Conservation (phyloP, 2,888 invertebrate species). For the Conchocele bisecta region DNA sequence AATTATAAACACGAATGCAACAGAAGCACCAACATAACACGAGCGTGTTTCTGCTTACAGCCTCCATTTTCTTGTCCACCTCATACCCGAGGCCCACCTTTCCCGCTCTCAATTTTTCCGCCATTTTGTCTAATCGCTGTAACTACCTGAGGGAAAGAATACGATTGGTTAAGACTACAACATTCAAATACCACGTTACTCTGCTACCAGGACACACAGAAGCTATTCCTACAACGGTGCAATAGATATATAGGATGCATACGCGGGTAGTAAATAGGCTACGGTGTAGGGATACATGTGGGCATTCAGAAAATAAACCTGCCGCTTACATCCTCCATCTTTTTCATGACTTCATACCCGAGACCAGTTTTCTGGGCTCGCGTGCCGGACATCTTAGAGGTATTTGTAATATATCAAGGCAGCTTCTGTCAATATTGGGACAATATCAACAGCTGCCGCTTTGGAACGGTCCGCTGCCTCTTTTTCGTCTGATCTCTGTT, state of each 20-base stretch:
- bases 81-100: slow-evolving; percentile 77
- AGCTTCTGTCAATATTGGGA: no score
- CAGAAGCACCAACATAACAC: not conserved
- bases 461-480: no score
- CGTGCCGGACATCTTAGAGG: slow-evolving; percentile 6
- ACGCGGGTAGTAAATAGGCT: not conserved
- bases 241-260: not conserved
- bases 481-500: no score
- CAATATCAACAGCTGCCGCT: no score
- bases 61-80: slow-evolving; percentile 78
- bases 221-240: no score
- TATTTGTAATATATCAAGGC: no score
- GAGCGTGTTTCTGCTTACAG: slow-evolving; percentile 64
- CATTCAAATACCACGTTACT: no score
- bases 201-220: no score
- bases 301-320: not conserved
- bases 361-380: slow-evolving; percentile 79
- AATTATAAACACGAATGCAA: not conserved
- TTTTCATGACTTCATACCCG: slow-evolving; percentile 77
- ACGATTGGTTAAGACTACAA: no score
- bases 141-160: slow-evolving; percentile 3
- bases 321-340: slow-evolving; percentile 76
- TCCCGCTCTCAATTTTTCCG: slow-evolving; percentile 64
- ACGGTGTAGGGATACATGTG: not conserved
- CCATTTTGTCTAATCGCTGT: slow-evolving; percentile 28